phyloP scores from a whole-genome alignment of 1,140 invertebrate genomes.

The Ruditapes philippinarum region DNA sequence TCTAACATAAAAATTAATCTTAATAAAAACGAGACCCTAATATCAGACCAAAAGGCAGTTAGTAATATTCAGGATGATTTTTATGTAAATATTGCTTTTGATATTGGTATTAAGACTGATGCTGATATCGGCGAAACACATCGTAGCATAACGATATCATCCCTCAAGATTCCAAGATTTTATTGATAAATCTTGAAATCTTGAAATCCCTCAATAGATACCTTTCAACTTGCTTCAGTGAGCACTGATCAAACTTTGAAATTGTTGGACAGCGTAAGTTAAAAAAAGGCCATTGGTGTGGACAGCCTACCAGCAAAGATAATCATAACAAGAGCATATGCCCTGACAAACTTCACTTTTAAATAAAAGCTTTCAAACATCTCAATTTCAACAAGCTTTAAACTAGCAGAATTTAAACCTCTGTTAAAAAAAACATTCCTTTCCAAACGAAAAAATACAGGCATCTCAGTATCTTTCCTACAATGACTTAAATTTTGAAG shows the following conservation, averaged over 20 bases:
- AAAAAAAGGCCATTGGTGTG: background rate
- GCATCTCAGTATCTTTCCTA: background rate
- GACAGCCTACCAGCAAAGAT: background rate
- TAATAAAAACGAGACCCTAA: background rate
- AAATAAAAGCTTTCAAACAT: background rate
- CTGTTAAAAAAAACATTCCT: background rate
- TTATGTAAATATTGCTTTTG: background rate
- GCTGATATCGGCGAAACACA: background rate
- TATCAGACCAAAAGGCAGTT: background rate
- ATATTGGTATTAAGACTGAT: background rate
- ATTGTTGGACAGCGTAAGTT: background rate
- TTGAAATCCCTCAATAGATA: too few species aligned
- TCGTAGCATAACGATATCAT: background rate
- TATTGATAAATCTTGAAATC: too few species aligned
- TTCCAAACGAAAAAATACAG: background rate
- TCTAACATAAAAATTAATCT: background rate
- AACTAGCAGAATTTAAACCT: background rate
- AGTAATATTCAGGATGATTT: background rate
- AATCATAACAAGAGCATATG: background rate
- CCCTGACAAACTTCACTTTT: background rate
- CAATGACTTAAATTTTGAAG: constrained; percentile 23
- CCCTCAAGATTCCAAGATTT: too few species aligned
- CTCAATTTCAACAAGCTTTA: background rate
- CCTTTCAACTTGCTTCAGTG: background rate
- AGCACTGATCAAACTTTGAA: background rate